Base-by-base conservation (phyloP, 2,888 invertebrate species). In the Heteromyza rotundicornis region DNA sequence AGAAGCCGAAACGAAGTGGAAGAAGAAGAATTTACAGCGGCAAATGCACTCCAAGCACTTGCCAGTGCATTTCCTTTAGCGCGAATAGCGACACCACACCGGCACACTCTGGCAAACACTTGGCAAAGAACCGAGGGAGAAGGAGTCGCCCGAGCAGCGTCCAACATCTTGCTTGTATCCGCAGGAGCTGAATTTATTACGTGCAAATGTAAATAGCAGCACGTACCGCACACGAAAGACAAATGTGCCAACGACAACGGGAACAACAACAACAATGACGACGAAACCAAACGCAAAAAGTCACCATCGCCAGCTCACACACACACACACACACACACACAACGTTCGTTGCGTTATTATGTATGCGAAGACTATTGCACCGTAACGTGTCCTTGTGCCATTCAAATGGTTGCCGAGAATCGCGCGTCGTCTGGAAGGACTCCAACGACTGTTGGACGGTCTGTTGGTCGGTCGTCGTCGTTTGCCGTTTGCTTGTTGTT, bases 151-250 rank as follows among this genome's bases (percentile, higher is more conserved):
- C 62, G 51, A 62, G 55, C n/a, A 24, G 44, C 22, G 35, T 20
- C 10, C 14, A 40, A 14, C 61, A 63, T 52, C 59, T 55, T 54
- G 54, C 16, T 24, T 54, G 49, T 19, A 3, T 44, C 44, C 14
- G 40, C 50, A 50, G 54, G 22, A 61, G 35, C 54, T 62, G 72
- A 75, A 77, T 77, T 77, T 77, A 77, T 79, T 73, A 79, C 73
- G 79, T 77, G 77, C 70, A 75, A 77, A 78, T 79, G 78, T 78
- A 77, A 77, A 77, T 79, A 77, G 77, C 71, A 67, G 74, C 79
- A 79, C 78, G 77, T 79, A 71, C 71, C 64, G 63, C 69, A 24
- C 47, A 24, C 47, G 47, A 59, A 40, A 65, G 52, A 57, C 23
- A 20, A 22, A 16, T 32, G 27, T 16, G 54, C 14, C 35, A 20